phyloP scores from a whole-genome alignment of 2,797 vertebrate species.

The Octomys mimax region DNA sequence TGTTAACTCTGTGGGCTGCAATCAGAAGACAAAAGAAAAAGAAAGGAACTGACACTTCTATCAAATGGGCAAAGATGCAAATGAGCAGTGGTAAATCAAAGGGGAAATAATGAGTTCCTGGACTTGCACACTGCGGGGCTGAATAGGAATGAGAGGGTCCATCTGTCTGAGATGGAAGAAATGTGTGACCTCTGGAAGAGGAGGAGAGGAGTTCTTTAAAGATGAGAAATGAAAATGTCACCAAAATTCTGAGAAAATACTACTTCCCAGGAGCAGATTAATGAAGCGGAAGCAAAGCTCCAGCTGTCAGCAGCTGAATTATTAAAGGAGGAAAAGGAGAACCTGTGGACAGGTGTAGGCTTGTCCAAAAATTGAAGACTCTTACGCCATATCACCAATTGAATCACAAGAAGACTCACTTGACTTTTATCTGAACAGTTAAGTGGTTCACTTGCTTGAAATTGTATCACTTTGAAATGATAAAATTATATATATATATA shows the following conservation, averaged over 20 bases:
- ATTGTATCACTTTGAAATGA: slow-evolving; percentile 61
- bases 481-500: background rate
- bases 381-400: slow-evolving; percentile 30
- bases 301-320: slow-evolving; percentile 79
- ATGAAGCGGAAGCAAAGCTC: slow-evolving; percentile 79
- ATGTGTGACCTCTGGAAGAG: slow-evolving; percentile 63
- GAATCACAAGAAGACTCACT: slow-evolving; percentile 49
- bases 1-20: background rate
- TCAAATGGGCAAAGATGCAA: slow-evolving; percentile 56
- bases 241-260: slow-evolving; percentile 78
- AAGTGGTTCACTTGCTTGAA: slow-evolving; percentile 54
- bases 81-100: slow-evolving; percentile 51
- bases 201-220: slow-evolving; percentile 73
- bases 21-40: slow-evolving; percentile 14
- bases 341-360: slow-evolving; percentile 63
- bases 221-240: slow-evolving; percentile 84
- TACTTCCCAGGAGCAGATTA: slow-evolving; percentile 81
- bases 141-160: slow-evolving; percentile 56
- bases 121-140: slow-evolving; percentile 13
- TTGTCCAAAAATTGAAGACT: slow-evolving; percentile 62
- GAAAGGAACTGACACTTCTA: background rate
- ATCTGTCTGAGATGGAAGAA: slow-evolving; percentile 68
- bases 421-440: slow-evolving; percentile 53
- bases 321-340: slow-evolving; percentile 68
- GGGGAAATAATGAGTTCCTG: background rate